These are phyloP conservation scores for Aegotheles bennettii DNA, from an alignment of 2,113 vertebrate genomes.

Conservation along the genomic window DNA sequence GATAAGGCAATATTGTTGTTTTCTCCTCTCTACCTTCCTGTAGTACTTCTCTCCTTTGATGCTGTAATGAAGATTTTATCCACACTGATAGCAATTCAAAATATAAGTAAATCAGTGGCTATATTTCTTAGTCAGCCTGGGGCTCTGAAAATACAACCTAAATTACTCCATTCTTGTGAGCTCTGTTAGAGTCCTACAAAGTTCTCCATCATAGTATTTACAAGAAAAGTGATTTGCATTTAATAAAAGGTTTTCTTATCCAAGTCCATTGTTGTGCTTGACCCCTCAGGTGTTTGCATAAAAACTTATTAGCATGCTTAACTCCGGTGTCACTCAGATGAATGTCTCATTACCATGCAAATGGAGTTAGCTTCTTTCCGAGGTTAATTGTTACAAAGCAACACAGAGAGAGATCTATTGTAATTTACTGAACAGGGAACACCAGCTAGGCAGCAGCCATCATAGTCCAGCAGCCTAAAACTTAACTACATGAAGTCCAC, in stretches of 20 bases:
- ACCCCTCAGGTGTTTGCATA: constrained; percentile 60
- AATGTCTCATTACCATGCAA: constrained; percentile 61
- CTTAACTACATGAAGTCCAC: not conserved
- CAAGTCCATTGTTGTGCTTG: constrained; percentile 16
- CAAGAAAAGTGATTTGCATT: constrained; percentile 53
- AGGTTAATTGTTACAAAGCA: constrained; percentile 57
- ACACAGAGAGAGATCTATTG: not conserved
- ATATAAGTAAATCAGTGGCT: not conserved
- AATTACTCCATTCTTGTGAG: not conserved
- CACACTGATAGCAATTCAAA: not conserved
- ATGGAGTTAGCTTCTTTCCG: constrained; percentile 13
- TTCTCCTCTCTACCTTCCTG: not conserved
- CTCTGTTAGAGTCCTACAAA: not conserved
- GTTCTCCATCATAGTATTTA: not conserved
- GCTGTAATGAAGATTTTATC: not conserved
- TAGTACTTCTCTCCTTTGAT: not conserved
- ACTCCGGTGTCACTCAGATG: not conserved
- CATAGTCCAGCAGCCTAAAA: not conserved
- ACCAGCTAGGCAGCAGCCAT: not conserved
- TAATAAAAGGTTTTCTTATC: constrained; percentile 50
- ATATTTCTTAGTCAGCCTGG: not conserved
- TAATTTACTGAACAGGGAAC: not conserved
- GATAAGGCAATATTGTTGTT: not conserved
- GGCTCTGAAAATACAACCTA: not conserved
- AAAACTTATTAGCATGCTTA: constrained; percentile 54